These are phyloP conservation scores for Trachelus stipa DNA, from an alignment of 2,888 invertebrate species.

Conservation along the genomic window DNA sequence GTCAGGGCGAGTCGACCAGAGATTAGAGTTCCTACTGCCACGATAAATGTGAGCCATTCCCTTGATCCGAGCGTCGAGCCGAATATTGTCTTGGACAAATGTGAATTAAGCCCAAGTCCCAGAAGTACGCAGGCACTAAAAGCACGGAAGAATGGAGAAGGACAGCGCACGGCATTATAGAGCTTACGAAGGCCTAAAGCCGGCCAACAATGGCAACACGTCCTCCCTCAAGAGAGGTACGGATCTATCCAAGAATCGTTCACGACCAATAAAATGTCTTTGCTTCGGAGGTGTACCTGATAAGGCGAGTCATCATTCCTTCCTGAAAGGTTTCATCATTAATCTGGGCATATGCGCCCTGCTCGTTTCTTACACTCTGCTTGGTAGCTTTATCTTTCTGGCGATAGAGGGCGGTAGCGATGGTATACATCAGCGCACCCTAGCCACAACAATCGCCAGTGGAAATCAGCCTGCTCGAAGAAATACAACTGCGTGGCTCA, in stretches of 20 bases:
- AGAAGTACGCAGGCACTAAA: slow-evolving; percentile 6
- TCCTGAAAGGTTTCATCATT: slow-evolving; percentile 80
- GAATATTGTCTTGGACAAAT: slow-evolving; percentile 19
- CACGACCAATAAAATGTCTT: slow-evolving; percentile 58
- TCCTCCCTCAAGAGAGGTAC: slow-evolving; percentile 57
- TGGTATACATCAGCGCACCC: slow-evolving; percentile 68
- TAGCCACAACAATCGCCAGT: slow-evolving; percentile 69
- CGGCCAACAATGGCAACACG: slow-evolving; percentile 64
- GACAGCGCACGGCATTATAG: slow-evolving; percentile 59
- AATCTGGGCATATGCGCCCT: slow-evolving; percentile 86
- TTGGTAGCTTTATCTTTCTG: slow-evolving; percentile 85
- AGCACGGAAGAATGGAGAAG: slow-evolving; percentile 57
- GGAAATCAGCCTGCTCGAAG: slow-evolving; percentile 41
- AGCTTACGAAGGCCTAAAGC: slow-evolving; percentile 64
- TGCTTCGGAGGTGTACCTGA: slow-evolving; percentile 64
- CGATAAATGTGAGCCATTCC: slow-evolving; percentile 29
- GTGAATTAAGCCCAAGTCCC: slow-evolving; percentile 6
- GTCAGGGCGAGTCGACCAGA: slow-evolving; percentile 30
- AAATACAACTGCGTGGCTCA: slow-evolving; percentile 61
- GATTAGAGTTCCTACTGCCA: slow-evolving; percentile 21
- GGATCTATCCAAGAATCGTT: slow-evolving; percentile 38
- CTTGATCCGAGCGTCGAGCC: background rate
- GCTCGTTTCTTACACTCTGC: slow-evolving; percentile 82
- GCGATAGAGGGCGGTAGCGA: slow-evolving; percentile 82
- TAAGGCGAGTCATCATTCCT: slow-evolving; percentile 67